A percentile compares a stretch with the other conserved stretches of the same genome.
Conservation (phyloP, 2,797 vertebrate species). For the Notolepis coatsorum region DNA sequence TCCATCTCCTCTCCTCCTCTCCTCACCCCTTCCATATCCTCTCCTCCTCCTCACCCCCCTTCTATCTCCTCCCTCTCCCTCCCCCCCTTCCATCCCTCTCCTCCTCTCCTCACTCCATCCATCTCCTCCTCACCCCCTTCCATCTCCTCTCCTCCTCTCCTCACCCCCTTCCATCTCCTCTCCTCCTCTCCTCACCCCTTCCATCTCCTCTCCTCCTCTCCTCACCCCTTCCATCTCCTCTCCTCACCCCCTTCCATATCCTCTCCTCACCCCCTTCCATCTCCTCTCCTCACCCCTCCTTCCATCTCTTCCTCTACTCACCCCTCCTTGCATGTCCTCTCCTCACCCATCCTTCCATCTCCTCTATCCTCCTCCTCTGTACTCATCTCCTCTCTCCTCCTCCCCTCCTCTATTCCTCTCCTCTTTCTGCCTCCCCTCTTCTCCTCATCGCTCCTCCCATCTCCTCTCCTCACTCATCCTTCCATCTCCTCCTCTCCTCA, state of each 20-base stretch:
- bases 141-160: too few species aligned
- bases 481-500: background rate
- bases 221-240: background rate
- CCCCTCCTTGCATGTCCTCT: background rate
- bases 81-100: background rate
- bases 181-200: too few species aligned
- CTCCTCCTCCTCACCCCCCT: background rate
- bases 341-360: too few species aligned
- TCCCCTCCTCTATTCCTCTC: background rate
- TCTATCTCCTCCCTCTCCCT: too few species aligned
- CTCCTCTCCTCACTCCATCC: too few species aligned
- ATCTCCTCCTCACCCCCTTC: too few species aligned
- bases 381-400: background rate
- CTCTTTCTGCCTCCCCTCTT: background rate
- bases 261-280: background rate
- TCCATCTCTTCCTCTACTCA: too few species aligned
- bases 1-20: background rate
- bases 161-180: too few species aligned
- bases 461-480: too few species aligned
- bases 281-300: too few species aligned
- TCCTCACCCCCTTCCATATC: background rate
- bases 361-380: conserved; percentile 9
- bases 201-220: too few species aligned
- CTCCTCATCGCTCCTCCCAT: too few species aligned
- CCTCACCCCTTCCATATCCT: background rate